Conservation (phyloP, 2,113 vertebrate genomes). For the Osmerus eperlanus region DNA sequence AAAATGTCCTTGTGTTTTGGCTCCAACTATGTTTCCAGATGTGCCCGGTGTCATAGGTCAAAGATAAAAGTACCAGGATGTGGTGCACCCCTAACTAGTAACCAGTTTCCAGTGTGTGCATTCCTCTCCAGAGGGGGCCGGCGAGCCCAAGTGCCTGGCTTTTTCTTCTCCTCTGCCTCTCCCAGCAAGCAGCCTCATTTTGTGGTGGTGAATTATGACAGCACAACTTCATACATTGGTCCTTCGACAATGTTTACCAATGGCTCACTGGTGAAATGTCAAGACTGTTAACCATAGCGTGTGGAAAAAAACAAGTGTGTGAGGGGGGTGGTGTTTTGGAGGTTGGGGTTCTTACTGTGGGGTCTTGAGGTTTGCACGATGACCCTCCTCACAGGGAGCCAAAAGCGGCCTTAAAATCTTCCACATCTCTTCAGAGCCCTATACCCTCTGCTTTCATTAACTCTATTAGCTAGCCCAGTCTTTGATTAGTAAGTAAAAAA, state of each 20-base stretch:
- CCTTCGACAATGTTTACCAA: conserved; percentile 72
- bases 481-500: conserved; percentile 39
- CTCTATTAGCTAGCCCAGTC: neutral
- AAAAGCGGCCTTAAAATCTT: conserved; percentile 44
- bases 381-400: conserved; percentile 34
- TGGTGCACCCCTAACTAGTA: conserved; percentile 74
- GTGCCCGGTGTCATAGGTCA: conserved; percentile 84
- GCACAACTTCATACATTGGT: conserved; percentile 68
- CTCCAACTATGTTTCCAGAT: conserved; percentile 95
- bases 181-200: conserved; percentile 81
- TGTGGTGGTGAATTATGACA: conserved; percentile 78
- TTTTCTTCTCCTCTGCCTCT: conserved; percentile 74
- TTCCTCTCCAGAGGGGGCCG: conserved; percentile 81
- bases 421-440: conserved; percentile 27
- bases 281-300: conserved; percentile 69
- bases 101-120: conserved; percentile 73
- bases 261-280: conserved; percentile 66
- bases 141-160: conserved; percentile 70
- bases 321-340: conserved; percentile 53
- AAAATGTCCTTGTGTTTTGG: conserved; percentile 86
- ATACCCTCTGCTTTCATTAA: neutral
- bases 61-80: conserved; percentile 96
- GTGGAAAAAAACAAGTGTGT: conserved; percentile 47
- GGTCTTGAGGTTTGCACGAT: conserved; percentile 36
- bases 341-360: conserved; percentile 26